Evolutionary conservation across 2,797 vertebrate species (phyloP).

Genomic region (Taenioides sp.): DNA sequence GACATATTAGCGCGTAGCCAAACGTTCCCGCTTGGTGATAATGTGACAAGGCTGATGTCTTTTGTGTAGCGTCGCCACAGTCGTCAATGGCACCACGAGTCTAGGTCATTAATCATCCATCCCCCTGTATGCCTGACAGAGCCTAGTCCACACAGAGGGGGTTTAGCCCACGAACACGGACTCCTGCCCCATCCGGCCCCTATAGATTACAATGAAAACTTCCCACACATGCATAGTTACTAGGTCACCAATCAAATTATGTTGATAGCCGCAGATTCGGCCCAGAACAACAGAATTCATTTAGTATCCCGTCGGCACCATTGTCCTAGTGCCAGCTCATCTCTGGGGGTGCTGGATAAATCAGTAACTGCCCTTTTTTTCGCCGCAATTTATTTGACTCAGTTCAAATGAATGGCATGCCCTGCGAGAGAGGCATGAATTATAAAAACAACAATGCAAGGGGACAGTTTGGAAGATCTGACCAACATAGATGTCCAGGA

Average conservation of each 20-base stretch:
- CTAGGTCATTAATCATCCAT: slow-evolving; percentile 78
- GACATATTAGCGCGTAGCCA: slow-evolving; percentile 45
- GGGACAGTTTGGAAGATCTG: slow-evolving; percentile 70
- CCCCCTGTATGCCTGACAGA: slow-evolving; percentile 71
- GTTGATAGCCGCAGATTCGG: slow-evolving; percentile 68
- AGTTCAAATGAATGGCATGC: slow-evolving; percentile 56
- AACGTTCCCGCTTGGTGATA: slow-evolving; percentile 65
- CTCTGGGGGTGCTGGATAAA: slow-evolving; percentile 61
- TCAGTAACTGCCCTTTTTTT: slow-evolving; percentile 60
- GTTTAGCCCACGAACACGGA: slow-evolving; percentile 57
- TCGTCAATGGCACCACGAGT: slow-evolving; percentile 73
- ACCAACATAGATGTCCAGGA: slow-evolving; percentile 62
- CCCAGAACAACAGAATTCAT: slow-evolving; percentile 75
- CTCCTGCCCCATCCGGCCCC: slow-evolving; percentile 61
- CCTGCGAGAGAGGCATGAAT: slow-evolving; percentile 57
- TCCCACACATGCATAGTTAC: slow-evolving; percentile 71
- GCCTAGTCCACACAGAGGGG: slow-evolving; percentile 58
- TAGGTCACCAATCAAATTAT: slow-evolving; percentile 83
- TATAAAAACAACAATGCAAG: slow-evolving; percentile 61
- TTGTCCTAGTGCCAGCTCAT: slow-evolving; percentile 67
- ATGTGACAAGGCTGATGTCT: slow-evolving; percentile 70
- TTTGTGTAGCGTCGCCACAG: slow-evolving; percentile 74
- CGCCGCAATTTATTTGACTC: slow-evolving; percentile 57
- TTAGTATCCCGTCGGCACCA: slow-evolving; percentile 64
- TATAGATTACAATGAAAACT: slow-evolving; percentile 71